Evolutionary conservation across 2,797 vertebrate genomes (phyloP).

Genomic region (Rhinophrynus dorsalis): DNA sequence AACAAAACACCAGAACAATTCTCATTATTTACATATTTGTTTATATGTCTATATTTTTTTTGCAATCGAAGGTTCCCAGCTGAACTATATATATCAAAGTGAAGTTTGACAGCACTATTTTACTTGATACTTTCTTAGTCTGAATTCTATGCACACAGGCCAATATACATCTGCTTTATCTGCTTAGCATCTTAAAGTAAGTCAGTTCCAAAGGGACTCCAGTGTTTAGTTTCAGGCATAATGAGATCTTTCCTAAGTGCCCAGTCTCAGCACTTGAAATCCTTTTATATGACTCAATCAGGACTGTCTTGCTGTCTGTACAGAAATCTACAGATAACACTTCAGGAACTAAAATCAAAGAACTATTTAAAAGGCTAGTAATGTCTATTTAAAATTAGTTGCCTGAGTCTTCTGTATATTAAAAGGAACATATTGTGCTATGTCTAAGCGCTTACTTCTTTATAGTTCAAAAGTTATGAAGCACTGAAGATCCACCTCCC

Average conservation of each 20-base stretch:
- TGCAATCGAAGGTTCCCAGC: neutral
- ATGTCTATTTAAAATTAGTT: too few species aligned
- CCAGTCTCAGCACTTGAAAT: neutral
- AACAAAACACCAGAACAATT: neutral
- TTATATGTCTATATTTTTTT: neutral
- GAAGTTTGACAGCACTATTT: neutral
- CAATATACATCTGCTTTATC: constrained; percentile 1
- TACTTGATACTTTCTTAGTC: neutral
- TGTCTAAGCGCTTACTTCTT: too few species aligned
- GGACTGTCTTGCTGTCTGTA: neutral
- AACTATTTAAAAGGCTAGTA: too few species aligned
- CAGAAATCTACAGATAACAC: neutral
- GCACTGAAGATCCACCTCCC: too few species aligned
- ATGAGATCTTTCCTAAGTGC: neutral
- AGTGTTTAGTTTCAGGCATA: neutral
- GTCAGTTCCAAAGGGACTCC: neutral
- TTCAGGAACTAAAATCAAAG: neutral
- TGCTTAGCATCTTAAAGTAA: constrained; percentile 1
- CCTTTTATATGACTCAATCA: neutral
- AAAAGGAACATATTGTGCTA: too few species aligned
- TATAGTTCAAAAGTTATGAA: too few species aligned
- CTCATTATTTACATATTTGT: constrained; percentile 11
- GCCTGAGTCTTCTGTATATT: too few species aligned
- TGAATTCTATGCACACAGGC: neutral
- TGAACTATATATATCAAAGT: neutral